These are phyloP conservation scores for Channa argus DNA, from an alignment of 2,113 vertebrate species.

Conservation along the genomic window DNA sequence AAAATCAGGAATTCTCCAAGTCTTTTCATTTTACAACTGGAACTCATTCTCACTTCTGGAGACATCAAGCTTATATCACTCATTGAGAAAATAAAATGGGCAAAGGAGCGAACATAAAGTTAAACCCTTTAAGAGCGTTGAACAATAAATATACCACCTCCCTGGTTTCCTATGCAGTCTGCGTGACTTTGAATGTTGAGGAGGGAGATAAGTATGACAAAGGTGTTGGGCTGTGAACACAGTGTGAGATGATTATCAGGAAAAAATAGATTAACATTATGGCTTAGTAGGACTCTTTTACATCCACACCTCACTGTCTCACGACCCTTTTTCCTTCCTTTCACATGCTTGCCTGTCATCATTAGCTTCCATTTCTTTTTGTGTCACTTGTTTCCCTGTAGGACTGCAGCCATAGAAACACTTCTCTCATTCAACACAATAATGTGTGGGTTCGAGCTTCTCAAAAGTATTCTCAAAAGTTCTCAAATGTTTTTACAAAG, in stretches of 20 bases:
- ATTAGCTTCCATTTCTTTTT: not conserved
- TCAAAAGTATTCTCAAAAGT: not conserved
- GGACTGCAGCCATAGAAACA: not conserved
- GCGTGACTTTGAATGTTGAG: not conserved
- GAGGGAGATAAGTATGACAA: not conserved
- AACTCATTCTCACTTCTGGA: constrained; percentile 24
- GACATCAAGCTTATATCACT: constrained; percentile 14
- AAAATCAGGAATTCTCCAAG: constrained; percentile 6
- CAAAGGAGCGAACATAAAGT: constrained; percentile 28
- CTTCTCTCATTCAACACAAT: not conserved
- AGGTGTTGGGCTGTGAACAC: constrained; percentile 27
- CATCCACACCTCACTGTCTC: constrained; percentile 39
- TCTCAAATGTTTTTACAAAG: not conserved
- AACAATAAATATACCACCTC: constrained; percentile 23
- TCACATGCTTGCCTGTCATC: constrained; percentile 28
- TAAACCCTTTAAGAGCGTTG: constrained; percentile 13
- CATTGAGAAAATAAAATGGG: constrained; percentile 32
- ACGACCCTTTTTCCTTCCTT: constrained; percentile 2
- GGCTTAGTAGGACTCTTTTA: constrained; percentile 11
- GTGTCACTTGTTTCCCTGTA: constrained; percentile 11
- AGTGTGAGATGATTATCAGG: constrained; percentile 43
- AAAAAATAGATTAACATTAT: constrained; percentile 26
- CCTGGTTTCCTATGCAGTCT: constrained; percentile 22
- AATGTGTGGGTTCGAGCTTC: not conserved
- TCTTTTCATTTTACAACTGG: constrained; percentile 52